Conservation (phyloP, 2,888 invertebrate species). For the Atrina japonica region DNA sequence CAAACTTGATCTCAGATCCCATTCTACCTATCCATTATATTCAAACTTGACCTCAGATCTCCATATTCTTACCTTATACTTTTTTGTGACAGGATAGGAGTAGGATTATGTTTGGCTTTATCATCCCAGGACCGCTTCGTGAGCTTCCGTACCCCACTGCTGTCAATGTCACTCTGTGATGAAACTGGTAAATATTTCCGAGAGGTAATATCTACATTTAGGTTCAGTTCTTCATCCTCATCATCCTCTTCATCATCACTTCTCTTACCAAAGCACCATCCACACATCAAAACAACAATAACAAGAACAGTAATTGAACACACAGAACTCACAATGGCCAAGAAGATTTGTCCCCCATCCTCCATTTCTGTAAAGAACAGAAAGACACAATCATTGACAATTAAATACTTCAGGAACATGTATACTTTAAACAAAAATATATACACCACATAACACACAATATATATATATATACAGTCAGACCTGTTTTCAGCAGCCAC, state of each 20-base stretch:
- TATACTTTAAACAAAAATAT: no score
- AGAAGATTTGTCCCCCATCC: constrained; percentile 14
- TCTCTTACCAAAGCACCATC: constrained; percentile 29
- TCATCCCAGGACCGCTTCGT: constrained; percentile 42
- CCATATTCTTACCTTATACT: neutral
- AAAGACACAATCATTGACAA: no score
- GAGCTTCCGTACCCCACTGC: constrained; percentile 27
- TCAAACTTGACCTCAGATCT: no score
- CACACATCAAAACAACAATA: constrained; percentile 24
- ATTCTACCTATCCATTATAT: no score
- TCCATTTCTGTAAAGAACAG: constrained; percentile 28
- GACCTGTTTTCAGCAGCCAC: no score
- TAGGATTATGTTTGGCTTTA: constrained; percentile 1
- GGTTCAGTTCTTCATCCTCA: constrained; percentile 11
- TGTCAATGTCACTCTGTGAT: constrained; percentile 11
- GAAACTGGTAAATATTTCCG: constrained; percentile 26
- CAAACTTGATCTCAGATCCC: no score
- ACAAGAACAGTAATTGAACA: constrained; percentile 25
- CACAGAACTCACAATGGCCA: constrained; percentile 26
- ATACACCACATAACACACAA: no score
- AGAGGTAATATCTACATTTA: constrained; percentile 12
- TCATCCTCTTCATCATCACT: constrained; percentile 30
- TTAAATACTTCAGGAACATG: no score
- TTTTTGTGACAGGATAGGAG: constrained; percentile 21
- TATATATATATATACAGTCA: no score